Evolutionary conservation across 2,888 invertebrate species (phyloP).

Genomic region (Ectemnius continuus): DNA sequence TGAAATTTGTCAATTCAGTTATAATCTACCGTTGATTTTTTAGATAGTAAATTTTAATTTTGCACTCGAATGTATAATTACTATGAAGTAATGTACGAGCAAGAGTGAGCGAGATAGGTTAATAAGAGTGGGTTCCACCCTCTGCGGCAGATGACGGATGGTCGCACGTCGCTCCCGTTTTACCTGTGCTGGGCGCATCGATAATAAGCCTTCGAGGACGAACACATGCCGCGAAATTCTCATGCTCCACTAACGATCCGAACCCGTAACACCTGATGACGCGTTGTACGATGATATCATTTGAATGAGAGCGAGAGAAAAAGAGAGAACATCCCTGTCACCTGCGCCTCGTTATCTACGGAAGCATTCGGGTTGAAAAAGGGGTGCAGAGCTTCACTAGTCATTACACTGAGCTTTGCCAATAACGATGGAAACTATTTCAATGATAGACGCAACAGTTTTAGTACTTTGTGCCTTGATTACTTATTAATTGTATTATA

Average conservation of each 20-base stretch:
- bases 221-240: slow-evolving; percentile 73
- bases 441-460: too few species aligned
- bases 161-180: slow-evolving; percentile 32
- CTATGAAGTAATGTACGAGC: too few species aligned
- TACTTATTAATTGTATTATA: too few species aligned
- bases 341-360: slow-evolving; percentile 7
- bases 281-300: slow-evolving; percentile 27
- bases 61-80: too few species aligned
- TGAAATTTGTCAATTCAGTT: too few species aligned
- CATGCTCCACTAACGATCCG: slow-evolving; percentile 63
- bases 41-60: too few species aligned
- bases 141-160: slow-evolving; percentile 50
- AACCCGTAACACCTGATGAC: slow-evolving; percentile 57
- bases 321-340: slow-evolving; percentile 12
- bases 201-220: slow-evolving; percentile 30
- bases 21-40: too few species aligned
- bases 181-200: slow-evolving; percentile 12
- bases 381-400: too few species aligned
- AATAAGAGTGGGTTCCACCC: neutral
- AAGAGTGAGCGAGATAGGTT: too few species aligned
- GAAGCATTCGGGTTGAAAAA: neutral
- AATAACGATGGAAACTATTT: too few species aligned
- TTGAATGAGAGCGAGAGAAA: neutral
- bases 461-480: too few species aligned
- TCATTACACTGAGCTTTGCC: too few species aligned